A percentile compares a stretch with the other conserved stretches of the same genome.
Conservation (phyloP, 2,797 vertebrate species). For the Crax fasciolata region DNA sequence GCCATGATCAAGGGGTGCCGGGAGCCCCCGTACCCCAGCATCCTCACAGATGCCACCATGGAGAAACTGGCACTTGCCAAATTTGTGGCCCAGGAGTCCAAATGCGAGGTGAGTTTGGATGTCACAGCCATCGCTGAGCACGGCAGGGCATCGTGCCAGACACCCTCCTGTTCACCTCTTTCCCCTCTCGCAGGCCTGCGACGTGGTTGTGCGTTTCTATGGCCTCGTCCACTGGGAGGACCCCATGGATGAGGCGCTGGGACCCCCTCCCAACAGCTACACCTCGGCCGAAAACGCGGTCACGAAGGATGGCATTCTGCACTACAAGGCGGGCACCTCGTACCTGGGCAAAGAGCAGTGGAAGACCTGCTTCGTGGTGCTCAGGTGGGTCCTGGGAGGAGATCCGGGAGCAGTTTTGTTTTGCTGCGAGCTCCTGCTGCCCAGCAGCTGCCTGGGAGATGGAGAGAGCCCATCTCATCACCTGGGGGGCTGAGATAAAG, state of each 20-base stretch:
- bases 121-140: accelerated
- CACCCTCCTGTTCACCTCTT: not conserved
- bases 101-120: conserved; percentile 88
- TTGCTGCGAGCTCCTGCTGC: not conserved
- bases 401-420: not conserved
- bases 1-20: conserved; percentile 95
- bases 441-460: not conserved
- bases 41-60: conserved; percentile 97
- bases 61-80: conserved; percentile 95
- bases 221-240: conserved; percentile 98
- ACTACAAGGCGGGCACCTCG: conserved; percentile 91
- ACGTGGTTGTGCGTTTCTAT: conserved; percentile 90
- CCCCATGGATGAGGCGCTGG: conserved; percentile 88
- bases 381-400: conserved; percentile 85
- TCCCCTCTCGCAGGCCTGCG: conserved; percentile 82
- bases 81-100: conserved; percentile 95
- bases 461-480: not conserved
- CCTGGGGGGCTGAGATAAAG: not conserved
- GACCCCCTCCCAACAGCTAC: conserved; percentile 75
- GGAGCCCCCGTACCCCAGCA: conserved; percentile 92
- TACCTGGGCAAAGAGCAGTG: conserved; percentile 96
- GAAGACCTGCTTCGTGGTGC: conserved; percentile 95
- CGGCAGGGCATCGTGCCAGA: accelerated
- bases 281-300: conserved; percentile 56
- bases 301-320: conserved; percentile 91